Conservation (phyloP, 2,797 vertebrate species). For the Micropoecilia bifurca region DNA sequence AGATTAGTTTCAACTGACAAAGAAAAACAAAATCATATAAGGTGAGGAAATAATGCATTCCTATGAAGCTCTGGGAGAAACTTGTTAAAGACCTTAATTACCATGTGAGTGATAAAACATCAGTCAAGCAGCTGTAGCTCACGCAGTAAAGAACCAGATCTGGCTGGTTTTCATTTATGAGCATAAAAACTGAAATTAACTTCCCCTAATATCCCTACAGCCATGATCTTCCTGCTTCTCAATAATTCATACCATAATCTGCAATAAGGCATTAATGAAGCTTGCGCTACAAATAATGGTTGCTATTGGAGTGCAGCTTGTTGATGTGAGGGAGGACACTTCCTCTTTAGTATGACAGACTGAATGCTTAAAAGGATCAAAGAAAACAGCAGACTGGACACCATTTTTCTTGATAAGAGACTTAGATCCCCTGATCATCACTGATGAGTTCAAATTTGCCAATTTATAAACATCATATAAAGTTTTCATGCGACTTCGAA, state of each 20-base stretch:
- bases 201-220: conserved; percentile 56
- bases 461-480: conserved; percentile 25
- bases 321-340: conserved; percentile 13
- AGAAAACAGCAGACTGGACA: conserved; percentile 26
- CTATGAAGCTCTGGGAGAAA: not conserved
- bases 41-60: conserved; percentile 6
- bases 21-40: conserved; percentile 24
- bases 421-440: conserved; percentile 17
- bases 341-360: conserved; percentile 23
- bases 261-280: conserved; percentile 50
- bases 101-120: conserved; percentile 16
- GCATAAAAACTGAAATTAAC: conserved; percentile 60
- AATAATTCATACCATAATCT: conserved; percentile 65
- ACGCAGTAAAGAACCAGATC: conserved; percentile 24
- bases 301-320: conserved; percentile 31
- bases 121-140: conserved; percentile 36
- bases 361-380: conserved; percentile 34
- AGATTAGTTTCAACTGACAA: conserved; percentile 41
- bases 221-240: conserved; percentile 45
- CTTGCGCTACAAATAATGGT: conserved; percentile 24
- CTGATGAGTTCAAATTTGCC: conserved; percentile 11
- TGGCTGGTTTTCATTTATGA: conserved; percentile 53
- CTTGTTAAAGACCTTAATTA: conserved; percentile 21
- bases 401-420: conserved; percentile 21
- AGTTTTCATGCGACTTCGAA: conserved; percentile 25